Percentiles rank a stretch among this genome's conserved stretches.
Evolutionary conservation across 2,888 invertebrate species (phyloP).

Genomic region (Meteorus colon): DNA sequence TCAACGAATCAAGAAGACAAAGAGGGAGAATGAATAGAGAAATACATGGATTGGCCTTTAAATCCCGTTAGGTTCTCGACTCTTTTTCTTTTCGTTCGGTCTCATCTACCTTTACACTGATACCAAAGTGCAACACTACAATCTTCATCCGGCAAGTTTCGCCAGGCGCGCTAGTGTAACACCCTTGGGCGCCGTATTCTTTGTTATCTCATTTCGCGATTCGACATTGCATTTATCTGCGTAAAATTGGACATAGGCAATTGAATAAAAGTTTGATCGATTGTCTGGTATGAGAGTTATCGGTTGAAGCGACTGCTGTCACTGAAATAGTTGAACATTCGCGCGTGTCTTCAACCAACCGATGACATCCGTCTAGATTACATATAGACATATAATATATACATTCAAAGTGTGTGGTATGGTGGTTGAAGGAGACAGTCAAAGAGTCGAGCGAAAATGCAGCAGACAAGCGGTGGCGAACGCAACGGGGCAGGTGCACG

Average conservation of each 20-base stretch:
- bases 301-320: background rate
- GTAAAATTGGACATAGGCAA: background rate
- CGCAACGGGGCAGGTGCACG: constrained; percentile 64
- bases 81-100: constrained; percentile 21
- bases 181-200: background rate
- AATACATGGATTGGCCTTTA: constrained; percentile 61
- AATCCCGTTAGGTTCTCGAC: constrained; percentile 60
- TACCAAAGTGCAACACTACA: background rate
- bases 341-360: background rate
- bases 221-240: background rate
- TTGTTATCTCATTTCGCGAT: background rate
- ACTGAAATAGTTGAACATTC: background rate
- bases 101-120: background rate
- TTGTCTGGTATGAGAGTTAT: background rate
- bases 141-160: background rate
- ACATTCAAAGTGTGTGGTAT: background rate
- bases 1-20: constrained; percentile 43
- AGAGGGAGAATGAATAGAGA: constrained; percentile 29
- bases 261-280: background rate
- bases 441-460: constrained; percentile 40
- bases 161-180: background rate
- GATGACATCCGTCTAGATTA: background rate
- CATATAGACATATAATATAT: constrained; percentile 1
- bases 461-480: constrained; percentile 46
- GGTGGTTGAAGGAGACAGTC: constrained; percentile 12